A percentile compares a stretch with the other conserved stretches of the same genome.
phyloP scores from a whole-genome alignment of 64 coral and sea anemone species.

The Stichodactyla helianthus region DNA sequence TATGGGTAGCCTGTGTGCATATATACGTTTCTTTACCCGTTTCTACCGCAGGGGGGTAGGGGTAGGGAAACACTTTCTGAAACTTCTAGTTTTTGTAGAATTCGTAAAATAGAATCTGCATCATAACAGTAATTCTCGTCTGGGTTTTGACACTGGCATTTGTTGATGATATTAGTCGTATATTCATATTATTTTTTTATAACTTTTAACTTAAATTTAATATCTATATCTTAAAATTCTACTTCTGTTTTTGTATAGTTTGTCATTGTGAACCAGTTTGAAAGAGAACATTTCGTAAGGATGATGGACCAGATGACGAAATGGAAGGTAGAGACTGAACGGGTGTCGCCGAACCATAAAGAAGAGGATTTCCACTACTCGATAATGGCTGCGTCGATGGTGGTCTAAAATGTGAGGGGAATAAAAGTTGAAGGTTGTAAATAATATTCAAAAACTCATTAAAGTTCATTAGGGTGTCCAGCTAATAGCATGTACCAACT shows the following conservation, averaged over 20 bases:
- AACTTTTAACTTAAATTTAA: neutral
- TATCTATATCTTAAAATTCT: neutral
- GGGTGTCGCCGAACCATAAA: conserved; percentile 36
- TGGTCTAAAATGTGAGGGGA: neutral
- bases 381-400: conserved; percentile 5
- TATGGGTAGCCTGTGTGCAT: too few species aligned
- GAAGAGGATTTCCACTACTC: conserved; percentile 45
- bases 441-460: too few species aligned
- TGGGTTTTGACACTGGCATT: neutral
- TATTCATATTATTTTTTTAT: neutral
- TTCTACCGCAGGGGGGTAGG: too few species aligned
- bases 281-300: conserved; percentile 21
- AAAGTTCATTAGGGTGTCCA: too few species aligned
- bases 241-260: neutral
- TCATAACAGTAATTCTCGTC: too few species aligned
- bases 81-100: too few species aligned
- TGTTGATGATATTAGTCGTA: neutral
- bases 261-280: conserved; percentile 5
- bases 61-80: too few species aligned
- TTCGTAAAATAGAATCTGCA: too few species aligned
- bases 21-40: too few species aligned
- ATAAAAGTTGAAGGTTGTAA: neutral
- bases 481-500: too few species aligned
- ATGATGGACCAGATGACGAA: neutral
- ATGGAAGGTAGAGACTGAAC: conserved; percentile 48